phyloP scores from a whole-genome alignment of 2,797 vertebrate species.

The Betta splendens region DNA sequence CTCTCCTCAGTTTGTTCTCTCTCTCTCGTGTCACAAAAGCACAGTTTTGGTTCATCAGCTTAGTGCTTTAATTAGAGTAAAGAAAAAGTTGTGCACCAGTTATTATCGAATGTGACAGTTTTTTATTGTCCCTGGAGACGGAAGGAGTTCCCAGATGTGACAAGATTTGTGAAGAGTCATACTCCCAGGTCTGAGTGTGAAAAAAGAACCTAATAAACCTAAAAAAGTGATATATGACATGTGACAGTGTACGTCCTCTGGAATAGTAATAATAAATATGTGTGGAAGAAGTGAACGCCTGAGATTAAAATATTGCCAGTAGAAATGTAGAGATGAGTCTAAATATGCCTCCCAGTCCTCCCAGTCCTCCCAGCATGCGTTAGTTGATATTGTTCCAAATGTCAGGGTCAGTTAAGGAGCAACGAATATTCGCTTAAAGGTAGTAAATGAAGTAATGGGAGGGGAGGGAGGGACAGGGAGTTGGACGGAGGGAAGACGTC shows the following conservation, averaged over 20 bases:
- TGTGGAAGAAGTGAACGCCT: too few species aligned
- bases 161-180: conserved; percentile 93
- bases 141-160: conserved; percentile 93
- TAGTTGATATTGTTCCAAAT: neutral
- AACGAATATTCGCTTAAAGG: conserved; percentile 24
- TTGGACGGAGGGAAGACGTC: conserved; percentile 68
- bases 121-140: conserved; percentile 63
- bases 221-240: too few species aligned
- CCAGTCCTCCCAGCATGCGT: neutral
- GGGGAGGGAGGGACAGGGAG: conserved; percentile 11
- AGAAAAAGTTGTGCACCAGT: conserved; percentile 6
- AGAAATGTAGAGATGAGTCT: neutral
- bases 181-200: conserved; percentile 84
- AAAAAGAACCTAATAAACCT: neutral
- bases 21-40: neutral
- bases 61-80: conserved; percentile 16
- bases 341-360: neutral
- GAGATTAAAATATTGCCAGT: too few species aligned
- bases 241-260: too few species aligned
- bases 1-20: neutral
- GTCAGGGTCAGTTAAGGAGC: conserved; percentile 16
- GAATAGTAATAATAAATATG: too few species aligned
- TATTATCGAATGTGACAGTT: conserved; percentile 8
- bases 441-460: conserved; percentile 39
- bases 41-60: conserved; percentile 9